Conservation (phyloP, 2,113 vertebrate genomes). For the Lampris incognitus region DNA sequence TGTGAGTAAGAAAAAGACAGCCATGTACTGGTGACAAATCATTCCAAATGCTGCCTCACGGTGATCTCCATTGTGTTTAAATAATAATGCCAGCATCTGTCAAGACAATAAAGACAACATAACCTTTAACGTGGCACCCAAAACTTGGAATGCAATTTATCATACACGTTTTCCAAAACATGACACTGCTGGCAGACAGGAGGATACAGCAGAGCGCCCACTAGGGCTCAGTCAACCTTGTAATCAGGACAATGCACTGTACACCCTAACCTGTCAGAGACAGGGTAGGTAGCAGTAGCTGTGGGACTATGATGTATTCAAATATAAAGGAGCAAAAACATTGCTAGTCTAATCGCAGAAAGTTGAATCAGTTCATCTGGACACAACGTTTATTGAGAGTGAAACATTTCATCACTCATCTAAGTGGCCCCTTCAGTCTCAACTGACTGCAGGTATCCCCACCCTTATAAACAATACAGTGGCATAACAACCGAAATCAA, state of each 20-base stretch:
- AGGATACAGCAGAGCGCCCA: constrained; percentile 25
- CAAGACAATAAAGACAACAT: constrained; percentile 70
- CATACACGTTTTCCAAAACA: constrained; percentile 69
- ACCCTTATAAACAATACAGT: too few relatives aligned
- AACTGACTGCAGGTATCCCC: too few relatives aligned
- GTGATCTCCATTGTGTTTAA: constrained; percentile 70
- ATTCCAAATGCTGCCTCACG: constrained; percentile 67
- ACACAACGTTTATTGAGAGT: too few relatives aligned
- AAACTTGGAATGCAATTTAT: constrained; percentile 72
- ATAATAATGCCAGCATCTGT: constrained; percentile 57
- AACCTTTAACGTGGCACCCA: constrained; percentile 67
- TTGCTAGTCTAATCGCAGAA: too few relatives aligned
- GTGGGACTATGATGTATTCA: neutral
- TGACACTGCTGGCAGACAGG: constrained; percentile 46
- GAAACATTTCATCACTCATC: too few relatives aligned
- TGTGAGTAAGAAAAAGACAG: constrained; percentile 29
- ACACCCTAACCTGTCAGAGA: constrained; percentile 34
- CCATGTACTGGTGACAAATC: constrained; percentile 53
- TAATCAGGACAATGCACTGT: constrained; percentile 30
- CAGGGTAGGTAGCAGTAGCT: neutral
- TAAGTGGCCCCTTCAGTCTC: too few relatives aligned
- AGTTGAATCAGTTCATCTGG: too few relatives aligned
- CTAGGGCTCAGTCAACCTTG: neutral
- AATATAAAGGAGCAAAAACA: constrained; percentile 6
- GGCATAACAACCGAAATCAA: too few relatives aligned